Evolutionary conservation across 2,888 invertebrate genomes (phyloP).

Genomic region (Meganola albula): DNA sequence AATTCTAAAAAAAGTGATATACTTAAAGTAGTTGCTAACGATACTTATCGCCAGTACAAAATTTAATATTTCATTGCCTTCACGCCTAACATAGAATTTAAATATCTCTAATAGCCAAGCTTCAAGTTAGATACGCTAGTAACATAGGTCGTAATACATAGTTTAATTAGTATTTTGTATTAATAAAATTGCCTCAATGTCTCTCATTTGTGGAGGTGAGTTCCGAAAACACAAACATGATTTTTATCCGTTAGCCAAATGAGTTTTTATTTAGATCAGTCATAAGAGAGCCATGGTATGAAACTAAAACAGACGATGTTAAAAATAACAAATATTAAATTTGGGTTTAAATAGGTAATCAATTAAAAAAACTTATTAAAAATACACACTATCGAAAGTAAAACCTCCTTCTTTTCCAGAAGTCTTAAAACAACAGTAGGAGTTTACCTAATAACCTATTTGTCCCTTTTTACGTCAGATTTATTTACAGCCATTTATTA

Average conservation of each 20-base stretch:
- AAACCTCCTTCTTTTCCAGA: too few relatives aligned
- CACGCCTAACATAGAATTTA: constrained; percentile 54
- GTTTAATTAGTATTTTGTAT: constrained; percentile 33
- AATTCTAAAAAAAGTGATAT: constrained; percentile 53
- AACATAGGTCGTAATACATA: constrained; percentile 34
- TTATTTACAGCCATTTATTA: too few relatives aligned
- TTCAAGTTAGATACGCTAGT: constrained; percentile 63
- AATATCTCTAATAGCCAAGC: constrained; percentile 39
- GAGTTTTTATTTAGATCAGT: constrained; percentile 20
- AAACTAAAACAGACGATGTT: too few relatives aligned
- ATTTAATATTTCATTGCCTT: constrained; percentile 68
- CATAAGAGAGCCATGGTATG: too few relatives aligned
- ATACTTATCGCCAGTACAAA: constrained; percentile 72
- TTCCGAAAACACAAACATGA: constrained; percentile 22
- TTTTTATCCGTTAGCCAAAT: constrained; percentile 27
- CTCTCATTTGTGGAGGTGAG: constrained; percentile 73
- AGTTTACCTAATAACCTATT: too few relatives aligned
- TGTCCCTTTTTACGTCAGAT: too few relatives aligned
- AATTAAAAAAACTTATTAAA: too few relatives aligned
- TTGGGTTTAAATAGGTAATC: too few relatives aligned
- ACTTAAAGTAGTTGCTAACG: constrained; percentile 50
- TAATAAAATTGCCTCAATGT: constrained; percentile 49
- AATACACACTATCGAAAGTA: too few relatives aligned
- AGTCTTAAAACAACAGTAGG: too few relatives aligned
- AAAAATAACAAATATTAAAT: too few relatives aligned